phyloP scores from a whole-genome alignment of 1,140 invertebrate genomes.

The Drosophila kurseongensis region DNA sequence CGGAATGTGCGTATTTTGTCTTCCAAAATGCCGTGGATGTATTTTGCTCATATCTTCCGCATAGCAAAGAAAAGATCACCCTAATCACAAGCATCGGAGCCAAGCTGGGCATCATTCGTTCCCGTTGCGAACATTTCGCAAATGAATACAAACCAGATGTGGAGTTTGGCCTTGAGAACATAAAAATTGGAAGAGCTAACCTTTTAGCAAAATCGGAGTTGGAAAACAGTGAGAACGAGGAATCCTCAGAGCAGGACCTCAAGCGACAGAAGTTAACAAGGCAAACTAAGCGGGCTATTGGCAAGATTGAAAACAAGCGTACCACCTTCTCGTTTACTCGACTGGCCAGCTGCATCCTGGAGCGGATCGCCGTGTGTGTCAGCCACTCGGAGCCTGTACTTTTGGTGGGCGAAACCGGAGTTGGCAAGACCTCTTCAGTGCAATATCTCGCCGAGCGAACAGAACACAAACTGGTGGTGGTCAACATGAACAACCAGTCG shows the following conservation, averaged over 20 bases:
- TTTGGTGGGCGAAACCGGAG: conserved; percentile 98
- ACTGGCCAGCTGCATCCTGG: conserved; percentile 92
- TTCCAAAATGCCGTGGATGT: conserved; percentile 96
- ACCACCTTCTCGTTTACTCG: conserved; percentile 92
- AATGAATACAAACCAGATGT: conserved; percentile 92
- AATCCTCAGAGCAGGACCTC: conserved; percentile 28
- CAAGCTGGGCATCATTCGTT: conserved; percentile 93
- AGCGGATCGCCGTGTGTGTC: conserved; percentile 94
- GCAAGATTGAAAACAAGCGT: conserved; percentile 74
- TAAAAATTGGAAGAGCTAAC: conserved; percentile 87
- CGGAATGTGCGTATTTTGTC: conserved; percentile 90
- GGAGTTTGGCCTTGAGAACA: conserved; percentile 73
- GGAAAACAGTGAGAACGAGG: conserved; percentile 11
- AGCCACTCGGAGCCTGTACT: conserved; percentile 95
- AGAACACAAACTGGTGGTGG: conserved; percentile 94
- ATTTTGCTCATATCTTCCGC: conserved; percentile 88
- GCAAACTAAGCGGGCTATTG: conserved; percentile 29
- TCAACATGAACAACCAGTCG: conserved; percentile 99
- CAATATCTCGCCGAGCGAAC: conserved; percentile 95
- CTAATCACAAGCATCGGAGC: conserved; percentile 91
- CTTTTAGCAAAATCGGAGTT: conserved; percentile 80
- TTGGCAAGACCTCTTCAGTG: conserved; percentile 98
- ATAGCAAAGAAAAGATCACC: conserved; percentile 87
- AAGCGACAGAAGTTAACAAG: conserved; percentile 65
- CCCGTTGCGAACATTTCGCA: conserved; percentile 93